These are phyloP conservation scores for Neolamprologus cancellatus DNA, from an alignment of 2,113 vertebrate species.

Conservation along the genomic window DNA sequence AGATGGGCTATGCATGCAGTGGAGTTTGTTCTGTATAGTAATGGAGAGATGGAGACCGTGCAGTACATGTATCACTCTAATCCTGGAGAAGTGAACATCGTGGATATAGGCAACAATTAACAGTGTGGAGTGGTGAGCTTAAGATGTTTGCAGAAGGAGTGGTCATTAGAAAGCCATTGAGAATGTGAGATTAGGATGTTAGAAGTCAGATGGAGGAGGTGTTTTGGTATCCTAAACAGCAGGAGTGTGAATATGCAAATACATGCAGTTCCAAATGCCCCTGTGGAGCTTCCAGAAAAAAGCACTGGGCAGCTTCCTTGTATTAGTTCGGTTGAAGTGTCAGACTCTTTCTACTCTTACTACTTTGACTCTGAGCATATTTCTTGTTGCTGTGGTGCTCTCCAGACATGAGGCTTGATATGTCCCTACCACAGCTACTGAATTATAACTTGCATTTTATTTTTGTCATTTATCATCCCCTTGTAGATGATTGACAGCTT, in stretches of 20 bases:
- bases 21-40: slow-evolving; percentile 13
- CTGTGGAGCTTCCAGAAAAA: neutral
- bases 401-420: neutral
- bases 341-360: neutral
- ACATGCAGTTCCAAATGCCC: neutral
- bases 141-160: slow-evolving; percentile 10
- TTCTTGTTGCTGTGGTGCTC: neutral
- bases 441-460: neutral
- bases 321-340: neutral
- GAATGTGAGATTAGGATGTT: neutral
- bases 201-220: neutral
- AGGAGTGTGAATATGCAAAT: neutral
- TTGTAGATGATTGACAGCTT: neutral
- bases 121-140: neutral
- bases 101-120: slow-evolving; percentile 1
- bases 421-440: neutral
- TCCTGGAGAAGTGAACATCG: neutral
- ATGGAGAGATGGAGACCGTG: neutral
- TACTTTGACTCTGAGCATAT: neutral
- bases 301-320: neutral
- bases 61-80: neutral
- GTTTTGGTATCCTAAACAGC: neutral
- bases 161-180: neutral
- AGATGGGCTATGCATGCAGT: neutral
- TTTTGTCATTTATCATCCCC: neutral